phyloP scores from a whole-genome alignment of 2,113 vertebrate species.

The Apodemus speciosus region DNA sequence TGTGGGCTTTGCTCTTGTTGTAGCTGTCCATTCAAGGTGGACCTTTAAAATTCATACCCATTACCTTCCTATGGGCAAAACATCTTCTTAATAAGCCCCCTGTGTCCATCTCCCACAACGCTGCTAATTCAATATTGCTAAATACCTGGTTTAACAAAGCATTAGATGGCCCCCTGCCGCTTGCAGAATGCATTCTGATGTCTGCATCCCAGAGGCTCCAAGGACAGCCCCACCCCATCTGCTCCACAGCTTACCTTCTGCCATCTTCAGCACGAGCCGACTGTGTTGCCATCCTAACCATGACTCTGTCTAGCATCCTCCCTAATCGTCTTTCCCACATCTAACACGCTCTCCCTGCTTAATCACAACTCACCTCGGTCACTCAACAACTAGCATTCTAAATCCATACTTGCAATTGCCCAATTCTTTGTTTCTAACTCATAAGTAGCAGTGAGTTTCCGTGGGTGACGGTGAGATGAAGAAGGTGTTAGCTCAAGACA shows the following conservation, averaged over 20 bases:
- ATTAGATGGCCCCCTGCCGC: neutral
- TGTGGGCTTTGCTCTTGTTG: neutral
- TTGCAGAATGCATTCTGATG: constrained; percentile 57
- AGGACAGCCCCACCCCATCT: constrained; percentile 34
- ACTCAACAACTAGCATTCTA: neutral
- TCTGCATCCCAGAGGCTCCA: neutral
- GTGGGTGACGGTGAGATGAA: neutral
- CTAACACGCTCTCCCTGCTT: neutral
- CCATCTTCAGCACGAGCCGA: neutral
- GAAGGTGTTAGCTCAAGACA: neutral
- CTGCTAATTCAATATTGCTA: constrained; percentile 69
- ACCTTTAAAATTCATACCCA: constrained; percentile 49
- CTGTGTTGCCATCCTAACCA: neutral
- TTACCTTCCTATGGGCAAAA: constrained; percentile 36
- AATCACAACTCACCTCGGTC: neutral
- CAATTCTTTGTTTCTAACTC: neutral
- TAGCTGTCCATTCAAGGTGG: neutral
- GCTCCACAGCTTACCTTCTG: constrained; percentile 25
- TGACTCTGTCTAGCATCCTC: neutral
- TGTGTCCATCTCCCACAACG: neutral
- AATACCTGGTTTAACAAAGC: constrained; percentile 41
- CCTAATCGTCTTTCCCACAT: neutral
- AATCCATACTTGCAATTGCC: neutral
- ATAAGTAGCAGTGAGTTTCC: neutral
- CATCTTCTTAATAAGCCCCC: constrained; percentile 65